Evolutionary conservation across 2,888 invertebrate species (phyloP), one percentile per base, ranked within the genome.

Genomic region (Rhorus exstirpatorius): DNA sequence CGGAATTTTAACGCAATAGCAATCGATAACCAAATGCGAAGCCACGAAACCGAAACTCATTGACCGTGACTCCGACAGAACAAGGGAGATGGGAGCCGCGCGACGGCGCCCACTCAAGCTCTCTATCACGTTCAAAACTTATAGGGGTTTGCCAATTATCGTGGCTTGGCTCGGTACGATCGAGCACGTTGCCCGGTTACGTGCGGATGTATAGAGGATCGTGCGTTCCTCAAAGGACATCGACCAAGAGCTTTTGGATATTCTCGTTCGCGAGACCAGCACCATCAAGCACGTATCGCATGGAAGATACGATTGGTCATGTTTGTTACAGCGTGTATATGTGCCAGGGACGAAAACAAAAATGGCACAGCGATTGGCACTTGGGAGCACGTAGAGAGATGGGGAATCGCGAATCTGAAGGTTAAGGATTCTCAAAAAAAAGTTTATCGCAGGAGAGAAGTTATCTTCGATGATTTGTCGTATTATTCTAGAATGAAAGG

Each of bases 111-210:
- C n/a, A n/a, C n/a, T n/a, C n/a, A n/a, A n/a, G n/a, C 46, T 17
- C 35, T 31, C 49, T 31, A 65, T 75, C 71, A 65, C 76, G 77
- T 77, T 49, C 3, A 35, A 35, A 60, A 72, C 72, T 81, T 77
- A 71, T 76, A 51, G 71, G 65, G 81, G 58, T 76, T 71, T 17
- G 44, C 51, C 72, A 81, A 72, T 77, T 72, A 72, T 51, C 67
- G n/a, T n/a, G 60, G 71, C 44, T 67, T 61, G 67, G 67, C 53
- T 68, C 17, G 77, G 60, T 51, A 49, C 21, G 51, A 46, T 63
- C 31, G 46, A 65, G 49, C 70, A 71, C 68, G 70, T 77, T 67
- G 58, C 35, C 24, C 46, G 58, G 67, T 74, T 74, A 60, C 58
- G 68, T 51, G 60, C 19, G 55, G 44, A 35, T 26, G 31, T n/a